Conservation (phyloP, 2,888 invertebrate species). For the Chaitophorus viminalis region DNA sequence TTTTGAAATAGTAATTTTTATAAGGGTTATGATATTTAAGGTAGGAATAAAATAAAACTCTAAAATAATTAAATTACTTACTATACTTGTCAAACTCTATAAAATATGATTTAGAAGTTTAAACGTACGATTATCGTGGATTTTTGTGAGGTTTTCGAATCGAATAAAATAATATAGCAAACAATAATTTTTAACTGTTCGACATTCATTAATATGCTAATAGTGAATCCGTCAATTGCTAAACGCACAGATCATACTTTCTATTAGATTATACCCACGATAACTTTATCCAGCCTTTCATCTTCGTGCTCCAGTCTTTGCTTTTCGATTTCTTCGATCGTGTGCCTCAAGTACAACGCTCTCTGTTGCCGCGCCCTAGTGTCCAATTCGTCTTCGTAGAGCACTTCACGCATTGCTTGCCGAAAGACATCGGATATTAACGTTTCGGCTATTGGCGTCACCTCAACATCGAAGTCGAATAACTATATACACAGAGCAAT, state of each 20-base stretch:
- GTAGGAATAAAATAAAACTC: not conserved
- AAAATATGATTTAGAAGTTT: not conserved
- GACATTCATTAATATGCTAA: too few species aligned
- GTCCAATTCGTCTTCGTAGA: constrained; percentile 92
- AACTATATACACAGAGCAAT: constrained; percentile 68
- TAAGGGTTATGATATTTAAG: not conserved
- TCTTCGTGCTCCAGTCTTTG: constrained; percentile 85
- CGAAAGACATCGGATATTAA: constrained; percentile 90
- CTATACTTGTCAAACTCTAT: too few species aligned
- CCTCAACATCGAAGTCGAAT: constrained; percentile 92
- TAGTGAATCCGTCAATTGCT: too few species aligned
- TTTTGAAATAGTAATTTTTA: not conserved
- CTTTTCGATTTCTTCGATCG: constrained; percentile 84
- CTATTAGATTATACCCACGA: constrained; percentile 21
- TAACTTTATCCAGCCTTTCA: constrained; percentile 68
- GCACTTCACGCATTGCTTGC: constrained; percentile 87
- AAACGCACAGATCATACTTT: too few species aligned
- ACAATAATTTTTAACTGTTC: too few species aligned
- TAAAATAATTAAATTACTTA: not conserved
- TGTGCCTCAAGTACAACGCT: constrained; percentile 77
- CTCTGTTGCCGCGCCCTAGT: constrained; percentile 83
- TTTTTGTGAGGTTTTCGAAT: not conserved
- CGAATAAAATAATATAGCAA: not conserved
- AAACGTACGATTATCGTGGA: not conserved
- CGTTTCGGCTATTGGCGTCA: constrained; percentile 88